Conservation (phyloP, 2,888 invertebrate species). For the Endomychus coccineus region DNA sequence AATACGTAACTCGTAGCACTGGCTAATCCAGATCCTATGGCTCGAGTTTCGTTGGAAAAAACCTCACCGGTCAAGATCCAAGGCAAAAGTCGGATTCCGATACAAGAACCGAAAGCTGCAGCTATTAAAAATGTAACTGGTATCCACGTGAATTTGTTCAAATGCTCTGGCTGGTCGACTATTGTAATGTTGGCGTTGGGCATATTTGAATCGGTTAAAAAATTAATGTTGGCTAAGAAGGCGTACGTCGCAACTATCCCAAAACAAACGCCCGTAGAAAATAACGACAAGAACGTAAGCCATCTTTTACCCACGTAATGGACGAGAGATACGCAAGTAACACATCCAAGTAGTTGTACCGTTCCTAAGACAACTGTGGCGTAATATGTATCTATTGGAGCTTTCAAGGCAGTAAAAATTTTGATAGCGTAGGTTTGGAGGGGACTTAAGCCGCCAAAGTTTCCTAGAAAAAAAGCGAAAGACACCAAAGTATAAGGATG, state of each 20-base stretch:
- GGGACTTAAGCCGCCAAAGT: conserved; percentile 70
- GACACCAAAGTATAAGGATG: conserved; percentile 60
- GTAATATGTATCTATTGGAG: conserved; percentile 68
- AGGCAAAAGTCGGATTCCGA: conserved; percentile 63
- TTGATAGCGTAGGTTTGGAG: conserved; percentile 67
- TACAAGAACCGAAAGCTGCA: conserved; percentile 62
- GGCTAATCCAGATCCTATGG: conserved; percentile 64
- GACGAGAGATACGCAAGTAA: conserved; percentile 58
- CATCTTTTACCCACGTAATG: conserved; percentile 67
- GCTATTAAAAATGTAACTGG: conserved; percentile 59
- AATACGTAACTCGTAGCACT: conserved; percentile 70
- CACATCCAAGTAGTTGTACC: conserved; percentile 60
- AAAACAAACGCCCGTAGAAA: conserved; percentile 60
- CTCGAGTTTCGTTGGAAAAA: conserved; percentile 59
- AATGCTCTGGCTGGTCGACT: neutral
- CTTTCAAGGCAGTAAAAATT: conserved; percentile 63
- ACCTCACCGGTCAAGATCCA: conserved; percentile 79
- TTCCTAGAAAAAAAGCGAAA: conserved; percentile 61
- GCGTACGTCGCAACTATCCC: conserved; percentile 53
- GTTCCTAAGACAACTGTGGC: conserved; percentile 67
- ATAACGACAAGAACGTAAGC: conserved; percentile 58
- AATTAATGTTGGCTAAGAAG: conserved; percentile 30
- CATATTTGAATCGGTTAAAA: conserved; percentile 19
- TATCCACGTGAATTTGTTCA: conserved; percentile 49
- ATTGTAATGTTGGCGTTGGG: neutral